phyloP scores from a whole-genome alignment of 1,140 invertebrate species.

The Odontomachus brunneus region DNA sequence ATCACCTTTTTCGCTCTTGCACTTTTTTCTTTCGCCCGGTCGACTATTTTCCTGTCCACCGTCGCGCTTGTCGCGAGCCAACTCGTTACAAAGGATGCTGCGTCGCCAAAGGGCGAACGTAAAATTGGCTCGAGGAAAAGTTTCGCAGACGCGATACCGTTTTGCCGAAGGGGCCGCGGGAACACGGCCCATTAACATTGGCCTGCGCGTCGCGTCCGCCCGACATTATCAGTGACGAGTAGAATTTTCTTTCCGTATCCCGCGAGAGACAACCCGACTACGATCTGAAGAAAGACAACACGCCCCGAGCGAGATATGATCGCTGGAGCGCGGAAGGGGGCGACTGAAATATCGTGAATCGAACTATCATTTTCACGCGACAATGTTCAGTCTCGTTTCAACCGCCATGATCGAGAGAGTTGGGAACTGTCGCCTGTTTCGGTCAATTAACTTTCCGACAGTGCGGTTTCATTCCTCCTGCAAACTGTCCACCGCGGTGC shows the following conservation, averaged over 20 bases:
- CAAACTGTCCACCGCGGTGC: too few species aligned
- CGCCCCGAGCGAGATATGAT: too few species aligned
- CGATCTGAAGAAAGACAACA: not conserved
- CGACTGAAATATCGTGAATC: too few species aligned
- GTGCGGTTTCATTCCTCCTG: too few species aligned
- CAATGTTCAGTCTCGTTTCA: too few species aligned
- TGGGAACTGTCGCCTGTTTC: too few species aligned
- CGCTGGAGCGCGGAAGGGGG: too few species aligned
- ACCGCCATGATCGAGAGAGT: too few species aligned
- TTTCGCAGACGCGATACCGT: conserved; percentile 61
- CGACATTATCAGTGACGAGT: not conserved
- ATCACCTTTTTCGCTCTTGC: conserved; percentile 52
- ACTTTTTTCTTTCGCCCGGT: conserved; percentile 41
- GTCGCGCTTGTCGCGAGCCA: conserved; percentile 59
- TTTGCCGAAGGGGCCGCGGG: conserved; percentile 52
- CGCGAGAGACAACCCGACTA: not conserved
- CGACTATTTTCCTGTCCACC: conserved; percentile 54
- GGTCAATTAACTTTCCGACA: too few species aligned
- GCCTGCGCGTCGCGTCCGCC: conserved; percentile 7
- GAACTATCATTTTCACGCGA: too few species aligned
- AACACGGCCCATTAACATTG: conserved; percentile 62
- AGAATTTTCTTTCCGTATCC: conserved; percentile 38
- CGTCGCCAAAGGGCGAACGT: conserved; percentile 70
- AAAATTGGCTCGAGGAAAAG: conserved; percentile 72
- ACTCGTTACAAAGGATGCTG: conserved; percentile 71